Base-by-base conservation (phyloP, 2,888 invertebrate species). In the Heliconius cydno region DNA sequence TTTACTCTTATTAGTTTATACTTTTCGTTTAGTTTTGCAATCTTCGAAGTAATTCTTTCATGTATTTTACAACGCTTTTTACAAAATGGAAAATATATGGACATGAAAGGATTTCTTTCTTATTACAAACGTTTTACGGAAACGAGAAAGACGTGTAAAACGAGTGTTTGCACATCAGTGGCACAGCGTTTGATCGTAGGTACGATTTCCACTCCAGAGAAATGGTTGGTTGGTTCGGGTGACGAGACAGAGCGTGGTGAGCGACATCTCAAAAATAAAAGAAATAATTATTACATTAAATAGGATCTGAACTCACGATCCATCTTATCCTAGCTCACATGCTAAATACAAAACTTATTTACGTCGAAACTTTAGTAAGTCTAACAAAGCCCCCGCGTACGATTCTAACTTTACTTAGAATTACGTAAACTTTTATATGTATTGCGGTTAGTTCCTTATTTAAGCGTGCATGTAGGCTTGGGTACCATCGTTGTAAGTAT, bases 341-440 rank as follows among this genome's bases (percentile, higher is more conserved):
- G 78, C 41, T 74, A 66, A 78, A 78, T 67, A 78, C 57, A 74
- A 67, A 78, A 78, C 78, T 74, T 78, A 78, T 74, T 78, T 68
- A 74, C 68, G 68, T 38, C 68, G 25, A 13, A 60, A 63, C 74
- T 74, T 46, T 66, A 34, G 78, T 74, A 68, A 74, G 78, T 68
- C 63, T 34, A 66, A 74, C 74, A 78, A 78, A 74, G 78, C 78
- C 68, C 68, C 68, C 67, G 78, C 78, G 78, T 74, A 78, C 78
- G 68, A 78, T 60, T 67, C 67, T 74, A 75, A 63, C 63, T 75
- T 65, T 75, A 65, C 38, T 63, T 60, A 28, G 74, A 65, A 63
- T 65, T 74, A 63, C 63, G 19, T 22, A n/a, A 72, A 78, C 78
- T 78, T n/a, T 41, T 30, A 41, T 71, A 72, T 57, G 66, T 71